Evolutionary conservation across 2,888 invertebrate genomes (phyloP), one percentile per base, ranked within the genome.

Genomic region (Orchesella flavescens): DNA sequence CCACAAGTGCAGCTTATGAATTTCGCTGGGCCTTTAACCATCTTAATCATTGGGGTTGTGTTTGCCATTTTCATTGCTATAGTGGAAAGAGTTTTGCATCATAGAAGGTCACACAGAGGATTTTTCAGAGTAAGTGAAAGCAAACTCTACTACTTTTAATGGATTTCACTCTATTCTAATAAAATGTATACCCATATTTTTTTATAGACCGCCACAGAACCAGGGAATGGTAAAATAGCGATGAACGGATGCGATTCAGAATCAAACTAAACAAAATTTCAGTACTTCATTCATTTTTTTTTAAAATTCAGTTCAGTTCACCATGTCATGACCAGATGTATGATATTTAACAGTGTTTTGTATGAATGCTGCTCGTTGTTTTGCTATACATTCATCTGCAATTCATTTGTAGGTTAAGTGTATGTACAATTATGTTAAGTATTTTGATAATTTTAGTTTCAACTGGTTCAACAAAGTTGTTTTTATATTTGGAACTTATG

Each of bases 171-270:
- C 3, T 34, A 34, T 44, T 17, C 21, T 53, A 19, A 69, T 17
- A 3, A 23, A 4, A 24, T 1, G 2, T 53, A 1, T n/a, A 53
- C 53, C 53, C 1, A 53, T 34, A 21, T 13, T 13, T 49, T 17
- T 44, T 82, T 72, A 34, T 69, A 86, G 86, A 86, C 86, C n/a
- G 84, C 84, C 73, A 88, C 88, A 7, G 86, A 84, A 59, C 82
- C 86, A 15, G 87, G 88, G 53, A 88, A 88, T 72, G 88, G 88
- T 23, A 88, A 88, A 80, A 88, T 88, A 74, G 87, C 88, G 61
- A 88, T 88, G 86, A 88, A 88, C 65, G 86, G 86, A n/a, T 84
- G 82, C 57, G 87, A 87, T 63, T 87, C 87, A 13, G 87, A 86
- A 43, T 87, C 87, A 1, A 83, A 86, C 46, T 84, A 84, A 74